Evolutionary conservation across 2,113 vertebrate species (phyloP), one percentile per base, ranked within the genome.

Genomic region (Tringa solitaria): DNA sequence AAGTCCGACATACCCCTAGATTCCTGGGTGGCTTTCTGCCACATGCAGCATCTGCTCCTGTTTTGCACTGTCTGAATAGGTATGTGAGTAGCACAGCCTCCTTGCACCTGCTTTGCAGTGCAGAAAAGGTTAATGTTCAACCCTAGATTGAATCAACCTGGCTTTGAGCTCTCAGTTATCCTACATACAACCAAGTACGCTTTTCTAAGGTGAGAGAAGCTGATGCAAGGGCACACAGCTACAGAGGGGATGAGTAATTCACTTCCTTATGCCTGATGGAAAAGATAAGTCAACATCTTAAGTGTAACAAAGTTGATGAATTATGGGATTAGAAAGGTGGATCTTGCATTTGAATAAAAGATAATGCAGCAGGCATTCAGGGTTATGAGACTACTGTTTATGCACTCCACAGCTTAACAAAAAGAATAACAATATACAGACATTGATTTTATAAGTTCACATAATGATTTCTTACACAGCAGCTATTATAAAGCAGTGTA

Each of bases 301-400:
- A 96, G 69, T 69, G 50, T 64, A 96, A 92, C 37, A n/a, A 90
- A 91, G 61, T 90, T 95, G 90, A 91, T 84, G 53, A 87, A 89
- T 72, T 84, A 32, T 15, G 17, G 27, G 69, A 73, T 89, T 75
- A 75, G 81, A 81, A 48, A 81, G 26, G 30, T 4, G 3, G 56
- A 75, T 82, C 54, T 87, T 56, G 11, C 15, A 33, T 59, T 57
- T 87, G 39, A 96, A 91, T 87, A 88, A 63, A n/a, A 68, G 64
- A 74, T 39, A 94, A 84, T 60, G 35, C 28, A 92, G 45, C 56
- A 73, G 57, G 39, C 76, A 51, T 78, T 95, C 33, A 41, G 48
- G 17, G 18, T 50, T 63, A 41, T 70, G 24, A 72, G 88, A 84
- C 24, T 56, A 27, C 37, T 92, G 33, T 60, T 75, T 77, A 63